Base-by-base conservation (phyloP, 2,113 vertebrate species). In the Apus apus region DNA sequence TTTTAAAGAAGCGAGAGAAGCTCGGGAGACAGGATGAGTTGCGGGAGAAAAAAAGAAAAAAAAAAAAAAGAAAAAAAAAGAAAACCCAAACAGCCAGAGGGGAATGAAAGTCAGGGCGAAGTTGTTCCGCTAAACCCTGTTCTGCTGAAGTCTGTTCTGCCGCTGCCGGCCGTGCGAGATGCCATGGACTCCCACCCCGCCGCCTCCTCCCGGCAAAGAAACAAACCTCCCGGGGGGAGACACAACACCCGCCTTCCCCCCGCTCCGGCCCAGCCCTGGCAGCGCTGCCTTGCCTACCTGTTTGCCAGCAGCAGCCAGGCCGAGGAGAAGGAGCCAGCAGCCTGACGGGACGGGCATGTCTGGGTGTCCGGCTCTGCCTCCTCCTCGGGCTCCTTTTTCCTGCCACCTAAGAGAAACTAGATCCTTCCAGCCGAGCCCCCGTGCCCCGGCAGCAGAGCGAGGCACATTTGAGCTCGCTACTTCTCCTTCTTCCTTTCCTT, bases 401-500 rank as follows among this genome's bases (percentile, higher is more conserved):
- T 92, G 84, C 84, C 78, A 51, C 94, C 12, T 25, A 91, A 73
- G 67, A 74, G 76, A 90, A 96, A 93, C 84, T 94, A 94, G 90
- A 86, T 91, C 77, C 88, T 92, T 78, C 88, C 79, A 88, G 88
- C 27, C 90, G 13, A 94, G 89, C 57, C 87, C 88, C 77, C 29
- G 34, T 26, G 46, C 67, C 78, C 46, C 40, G 58, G 93, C 85
- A 73, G 82, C 85, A 36, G 22, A 82, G 87, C 26, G 60, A 96
- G 93, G 90, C 86, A 36, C 97, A 96, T 96, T 81, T 68, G 85
- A 75, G 85, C 76, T 16, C 11, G 66, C 57, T 89, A 93, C 94
- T 95, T 96, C 96, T 96, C 87, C 30, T 96, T 97, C 94, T 90
- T 80, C 93, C 82, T 88, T 94, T 96, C 91, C 96, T 96, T 96